Conservation (phyloP, 2,113 vertebrate species). For the Sterrhoptilus dennistouni region DNA sequence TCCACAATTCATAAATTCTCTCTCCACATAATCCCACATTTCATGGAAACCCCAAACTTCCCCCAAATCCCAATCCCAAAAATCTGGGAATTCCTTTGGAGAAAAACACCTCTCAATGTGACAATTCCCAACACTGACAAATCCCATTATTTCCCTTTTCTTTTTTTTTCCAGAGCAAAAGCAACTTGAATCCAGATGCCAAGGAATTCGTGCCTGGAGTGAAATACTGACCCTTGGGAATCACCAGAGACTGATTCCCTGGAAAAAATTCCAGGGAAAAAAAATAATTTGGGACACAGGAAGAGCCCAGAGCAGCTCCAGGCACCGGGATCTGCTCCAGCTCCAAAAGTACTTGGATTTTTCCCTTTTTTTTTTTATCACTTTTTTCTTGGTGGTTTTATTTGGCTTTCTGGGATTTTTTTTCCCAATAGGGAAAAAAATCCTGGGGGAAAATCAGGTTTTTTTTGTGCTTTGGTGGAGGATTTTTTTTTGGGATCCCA, state of each 20-base stretch:
- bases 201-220: slow-evolving; percentile 98
- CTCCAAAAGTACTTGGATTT: background rate
- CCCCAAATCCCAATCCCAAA: too few species aligned
- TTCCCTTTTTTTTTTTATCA: too few species aligned
- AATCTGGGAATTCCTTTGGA: background rate
- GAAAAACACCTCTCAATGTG: too few species aligned
- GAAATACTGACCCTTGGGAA: slow-evolving; percentile 88
- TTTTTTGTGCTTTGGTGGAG: too few species aligned
- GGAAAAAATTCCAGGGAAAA: background rate
- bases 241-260: slow-evolving; percentile 65
- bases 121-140: background rate
- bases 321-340: background rate
- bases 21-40: too few species aligned
- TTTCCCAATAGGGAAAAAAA: too few species aligned
- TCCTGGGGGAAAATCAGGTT: too few species aligned
- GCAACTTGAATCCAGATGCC: slow-evolving; percentile 94
- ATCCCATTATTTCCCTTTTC: background rate
- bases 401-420: too few species aligned
- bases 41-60: too few species aligned
- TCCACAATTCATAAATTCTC: too few species aligned
- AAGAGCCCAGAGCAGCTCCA: background rate
- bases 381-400: too few species aligned
- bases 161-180: slow-evolving; percentile 83
- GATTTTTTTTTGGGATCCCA: too few species aligned
- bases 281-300: background rate